phyloP scores from a whole-genome alignment of 2,797 vertebrate genomes.

The Manis javanica region DNA sequence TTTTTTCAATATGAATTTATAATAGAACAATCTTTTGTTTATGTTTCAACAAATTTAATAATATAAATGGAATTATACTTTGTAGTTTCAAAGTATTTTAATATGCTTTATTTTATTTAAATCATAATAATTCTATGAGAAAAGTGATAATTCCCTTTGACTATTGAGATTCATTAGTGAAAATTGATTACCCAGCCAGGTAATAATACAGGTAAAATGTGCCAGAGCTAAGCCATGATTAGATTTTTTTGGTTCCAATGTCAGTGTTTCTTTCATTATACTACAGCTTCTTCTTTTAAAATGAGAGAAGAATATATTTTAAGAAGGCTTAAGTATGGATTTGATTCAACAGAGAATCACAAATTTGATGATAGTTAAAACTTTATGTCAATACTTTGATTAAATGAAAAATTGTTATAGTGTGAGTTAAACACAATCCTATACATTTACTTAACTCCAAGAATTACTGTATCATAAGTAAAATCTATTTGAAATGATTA shows the following conservation, averaged over 20 bases:
- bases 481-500: conserved; percentile 30
- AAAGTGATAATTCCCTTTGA: not conserved
- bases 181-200: not conserved
- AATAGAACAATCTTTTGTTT: conserved; percentile 1
- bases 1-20: conserved; percentile 32
- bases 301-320: not conserved
- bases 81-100: conserved; percentile 14
- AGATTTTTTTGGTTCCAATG: not conserved
- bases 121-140: not conserved
- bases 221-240: not conserved
- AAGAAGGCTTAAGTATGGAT: not conserved
- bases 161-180: not conserved
- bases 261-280: conserved; percentile 9
- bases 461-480: not conserved
- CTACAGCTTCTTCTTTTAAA: not conserved
- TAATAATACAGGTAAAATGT: not conserved
- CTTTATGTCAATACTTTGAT: conserved; percentile 24
- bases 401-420: conserved; percentile 38
- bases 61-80: conserved; percentile 4
- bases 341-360: conserved; percentile 26
- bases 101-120: conserved; percentile 42
- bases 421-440: not conserved
- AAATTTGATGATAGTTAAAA: conserved; percentile 40
- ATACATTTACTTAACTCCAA: not conserved
- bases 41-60: conserved; percentile 39